A percentile compares a stretch with the other conserved stretches of the same genome.
Conservation (phyloP, 2,797 vertebrate genomes). For the Sebastes diaconus region DNA sequence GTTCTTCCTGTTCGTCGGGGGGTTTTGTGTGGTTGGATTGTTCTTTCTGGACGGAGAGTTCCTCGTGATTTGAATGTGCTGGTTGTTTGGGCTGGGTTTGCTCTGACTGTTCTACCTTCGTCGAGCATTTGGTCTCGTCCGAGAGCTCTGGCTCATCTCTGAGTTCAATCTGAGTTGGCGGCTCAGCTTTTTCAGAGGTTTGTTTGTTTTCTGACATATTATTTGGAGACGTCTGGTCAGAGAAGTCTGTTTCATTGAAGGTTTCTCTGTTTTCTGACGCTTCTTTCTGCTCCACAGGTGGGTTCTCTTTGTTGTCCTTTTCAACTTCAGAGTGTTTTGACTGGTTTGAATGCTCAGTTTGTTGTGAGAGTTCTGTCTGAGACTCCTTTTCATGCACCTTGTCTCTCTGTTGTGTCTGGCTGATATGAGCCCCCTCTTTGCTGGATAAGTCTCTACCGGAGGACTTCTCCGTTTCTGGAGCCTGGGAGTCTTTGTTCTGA, state of each 20-base stretch:
- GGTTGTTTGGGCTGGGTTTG: constrained; percentile 25
- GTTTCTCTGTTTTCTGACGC: constrained; percentile 30
- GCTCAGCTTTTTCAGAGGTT: constrained; percentile 35
- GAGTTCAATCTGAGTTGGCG: constrained; percentile 39
- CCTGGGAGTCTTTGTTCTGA: constrained; percentile 46
- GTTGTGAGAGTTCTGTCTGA: constrained; percentile 45
- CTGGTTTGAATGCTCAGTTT: constrained; percentile 37
- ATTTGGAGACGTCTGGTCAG: constrained; percentile 25
- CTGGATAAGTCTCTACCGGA: constrained; percentile 5
- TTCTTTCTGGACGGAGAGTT: constrained; percentile 41
- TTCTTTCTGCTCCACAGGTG: constrained; percentile 38
- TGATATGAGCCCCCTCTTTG: constrained; percentile 14
- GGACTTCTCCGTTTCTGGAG: constrained; percentile 40
- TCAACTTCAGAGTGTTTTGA: constrained; percentile 29
- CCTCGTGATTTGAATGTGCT: constrained; percentile 42
- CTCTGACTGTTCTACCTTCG: constrained; percentile 33
- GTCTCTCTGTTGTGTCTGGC: constrained; percentile 37
- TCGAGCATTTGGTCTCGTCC: constrained; percentile 24
- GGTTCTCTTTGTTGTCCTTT: constrained; percentile 30
- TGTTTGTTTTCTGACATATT: constrained; percentile 25
- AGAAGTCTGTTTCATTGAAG: constrained; percentile 5
- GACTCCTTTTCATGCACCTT: constrained; percentile 49
- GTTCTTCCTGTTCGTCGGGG: constrained; percentile 27
- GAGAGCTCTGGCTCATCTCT: constrained; percentile 17
- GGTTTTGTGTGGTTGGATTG: constrained; percentile 28